Conservation (phyloP, 2,113 vertebrate species). For the Hystrix brachyura region DNA sequence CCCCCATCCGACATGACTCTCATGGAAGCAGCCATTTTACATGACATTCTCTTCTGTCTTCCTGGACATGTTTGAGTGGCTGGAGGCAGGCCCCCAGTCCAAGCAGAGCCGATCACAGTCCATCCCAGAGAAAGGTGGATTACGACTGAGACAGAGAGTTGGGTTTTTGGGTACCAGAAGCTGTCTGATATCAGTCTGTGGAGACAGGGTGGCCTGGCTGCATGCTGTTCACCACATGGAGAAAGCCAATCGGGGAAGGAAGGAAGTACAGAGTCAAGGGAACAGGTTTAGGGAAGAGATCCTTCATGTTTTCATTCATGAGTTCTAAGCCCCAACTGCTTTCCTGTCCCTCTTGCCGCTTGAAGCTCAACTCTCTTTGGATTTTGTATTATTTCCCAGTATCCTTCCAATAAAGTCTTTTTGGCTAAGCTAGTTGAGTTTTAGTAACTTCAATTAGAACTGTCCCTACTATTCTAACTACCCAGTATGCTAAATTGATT, state of each 20-base stretch:
- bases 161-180: neutral
- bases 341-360: neutral
- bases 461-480: neutral
- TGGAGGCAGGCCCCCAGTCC: neutral
- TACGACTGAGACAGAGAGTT: neutral
- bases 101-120: neutral
- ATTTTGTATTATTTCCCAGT: neutral
- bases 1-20: too few relatives aligned
- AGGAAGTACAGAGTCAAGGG: too few relatives aligned
- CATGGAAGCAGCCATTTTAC: neutral
- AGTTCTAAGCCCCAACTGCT: neutral
- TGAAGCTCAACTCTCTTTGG: neutral
- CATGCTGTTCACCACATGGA: neutral
- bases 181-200: rapidly evolving
- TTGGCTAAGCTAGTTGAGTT: neutral
- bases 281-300: neutral
- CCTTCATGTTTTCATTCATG: neutral
- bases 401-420: neutral
- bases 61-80: neutral
- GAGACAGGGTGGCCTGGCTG: neutral
- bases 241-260: neutral
- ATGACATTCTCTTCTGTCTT: neutral
- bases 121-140: neutral
- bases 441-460: neutral
- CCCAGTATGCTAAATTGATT: neutral